Conservation (phyloP, 1,140 invertebrate species). For the Pollicipes pollicipes region DNA sequence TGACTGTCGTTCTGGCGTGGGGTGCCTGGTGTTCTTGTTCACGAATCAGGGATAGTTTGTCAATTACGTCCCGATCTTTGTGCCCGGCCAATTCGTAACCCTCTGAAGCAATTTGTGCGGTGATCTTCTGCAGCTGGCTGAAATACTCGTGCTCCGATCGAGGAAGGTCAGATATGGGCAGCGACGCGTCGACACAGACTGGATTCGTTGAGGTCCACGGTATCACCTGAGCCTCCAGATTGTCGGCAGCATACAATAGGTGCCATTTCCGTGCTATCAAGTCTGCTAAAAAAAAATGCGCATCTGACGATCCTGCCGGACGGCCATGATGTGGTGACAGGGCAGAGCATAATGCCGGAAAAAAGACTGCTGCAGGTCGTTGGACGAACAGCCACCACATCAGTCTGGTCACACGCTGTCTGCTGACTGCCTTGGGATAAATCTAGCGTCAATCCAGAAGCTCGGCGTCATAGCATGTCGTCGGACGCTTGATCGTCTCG, state of each 20-base stretch:
- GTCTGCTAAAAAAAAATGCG: neutral
- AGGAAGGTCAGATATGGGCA: neutral
- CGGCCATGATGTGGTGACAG: neutral
- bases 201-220: neutral
- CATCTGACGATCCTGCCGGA: neutral
- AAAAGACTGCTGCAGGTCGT: no score
- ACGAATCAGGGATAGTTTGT: no score
- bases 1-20: no score
- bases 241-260: neutral
- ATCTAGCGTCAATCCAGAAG: no score
- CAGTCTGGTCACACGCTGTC: no score
- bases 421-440: no score
- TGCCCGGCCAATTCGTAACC: neutral
- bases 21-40: no score
- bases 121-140: neutral
- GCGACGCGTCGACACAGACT: neutral
- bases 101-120: neutral
- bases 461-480: no score
- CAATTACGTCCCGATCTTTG: no score
- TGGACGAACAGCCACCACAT: no score
- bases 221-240: neutral
- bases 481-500: no score
- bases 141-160: neutral
- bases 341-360: neutral
- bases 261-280: conserved; percentile 1